Evolutionary conservation across 2,888 invertebrate genomes (phyloP), one percentile per base, ranked within the genome.

Genomic region (Aplocera efformata): DNA sequence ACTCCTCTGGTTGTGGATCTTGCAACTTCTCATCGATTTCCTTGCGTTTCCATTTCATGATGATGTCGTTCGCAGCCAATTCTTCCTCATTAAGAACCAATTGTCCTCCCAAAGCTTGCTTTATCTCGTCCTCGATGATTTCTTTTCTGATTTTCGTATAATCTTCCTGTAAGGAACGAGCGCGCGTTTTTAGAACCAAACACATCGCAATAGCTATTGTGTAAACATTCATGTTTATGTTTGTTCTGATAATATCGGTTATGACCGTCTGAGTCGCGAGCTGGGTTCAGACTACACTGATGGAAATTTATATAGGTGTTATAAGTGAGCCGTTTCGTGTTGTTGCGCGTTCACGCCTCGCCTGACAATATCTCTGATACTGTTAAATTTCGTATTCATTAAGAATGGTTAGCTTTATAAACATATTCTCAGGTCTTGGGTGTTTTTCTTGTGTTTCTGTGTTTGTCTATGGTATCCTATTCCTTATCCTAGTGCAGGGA

Each of bases 31-130:
- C 75, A 0, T 85, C 63, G 7, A 90, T 58, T 64, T 92, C 92
- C 6, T 69, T 59, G 0, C 64, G 50, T 58, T 93, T 93, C 39
- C 77, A 86, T 4, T 60, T 54, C 91, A 92, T 92, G 1, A 93
- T 71, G 0, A 91, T 78, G 3, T 83, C 61, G 53, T 92, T 92
- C 0, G 86, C 92, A 7, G 59, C 42, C 1, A 57, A 32, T 66
- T 93, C 93, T 0, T 84, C 74, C 0, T 72, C 53, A 7, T 64
- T 84, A 0, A 92, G 67, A 10, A 56, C 32, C 7, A 91, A 48
- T 30, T 79, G 70, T 0, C 88, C 86, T 1, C 92, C 92, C 0
- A 92, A 56, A 0, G 84, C 68, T 4, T 67, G 58, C 0, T 67
- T 60, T 1, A 76, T 62, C 63, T 92, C 92, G 34, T 78, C 72